Conservation (phyloP, 2,888 invertebrate species). For the Stegana nigrithorax region DNA sequence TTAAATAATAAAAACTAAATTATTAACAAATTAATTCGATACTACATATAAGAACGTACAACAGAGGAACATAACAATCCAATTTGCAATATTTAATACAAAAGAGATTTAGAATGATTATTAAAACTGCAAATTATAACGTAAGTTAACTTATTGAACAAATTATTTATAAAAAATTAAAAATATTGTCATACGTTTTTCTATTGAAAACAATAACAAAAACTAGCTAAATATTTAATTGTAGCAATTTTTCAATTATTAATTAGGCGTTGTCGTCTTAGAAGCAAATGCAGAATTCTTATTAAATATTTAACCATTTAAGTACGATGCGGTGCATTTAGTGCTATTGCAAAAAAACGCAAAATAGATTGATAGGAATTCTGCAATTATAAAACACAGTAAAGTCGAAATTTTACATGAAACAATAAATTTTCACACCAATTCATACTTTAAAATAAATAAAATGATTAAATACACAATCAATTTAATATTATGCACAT, state of each 20-base stretch:
- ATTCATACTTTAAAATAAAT: no score
- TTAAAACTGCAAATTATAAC: constrained; percentile 11
- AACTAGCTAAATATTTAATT: constrained; percentile 37
- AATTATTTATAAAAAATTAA: constrained; percentile 10
- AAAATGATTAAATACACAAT: no score
- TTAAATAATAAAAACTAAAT: constrained; percentile 7
- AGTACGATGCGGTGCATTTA: no score
- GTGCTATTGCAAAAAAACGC: no score
- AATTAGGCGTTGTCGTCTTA: constrained; percentile 6
- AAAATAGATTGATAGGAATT: no score
- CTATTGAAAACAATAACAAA: constrained; percentile 23
- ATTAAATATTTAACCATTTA: background rate
- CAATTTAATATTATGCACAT: no score
- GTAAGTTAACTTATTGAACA: constrained; percentile 11
- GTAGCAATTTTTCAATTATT: constrained; percentile 22
- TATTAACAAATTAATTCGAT: constrained; percentile 15
- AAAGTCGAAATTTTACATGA: no score
- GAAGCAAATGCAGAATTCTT: background rate
- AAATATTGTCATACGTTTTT: constrained; percentile 13
- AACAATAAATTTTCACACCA: no score
- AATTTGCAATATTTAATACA: constrained; percentile 22
- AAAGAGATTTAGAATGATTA: constrained; percentile 22
- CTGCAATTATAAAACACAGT: no score
- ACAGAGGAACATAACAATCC: constrained; percentile 13
- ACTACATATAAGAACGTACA: no score